Evolutionary conservation across 2,113 vertebrate species (phyloP).

Genomic region (Psittacus erithacus): DNA sequence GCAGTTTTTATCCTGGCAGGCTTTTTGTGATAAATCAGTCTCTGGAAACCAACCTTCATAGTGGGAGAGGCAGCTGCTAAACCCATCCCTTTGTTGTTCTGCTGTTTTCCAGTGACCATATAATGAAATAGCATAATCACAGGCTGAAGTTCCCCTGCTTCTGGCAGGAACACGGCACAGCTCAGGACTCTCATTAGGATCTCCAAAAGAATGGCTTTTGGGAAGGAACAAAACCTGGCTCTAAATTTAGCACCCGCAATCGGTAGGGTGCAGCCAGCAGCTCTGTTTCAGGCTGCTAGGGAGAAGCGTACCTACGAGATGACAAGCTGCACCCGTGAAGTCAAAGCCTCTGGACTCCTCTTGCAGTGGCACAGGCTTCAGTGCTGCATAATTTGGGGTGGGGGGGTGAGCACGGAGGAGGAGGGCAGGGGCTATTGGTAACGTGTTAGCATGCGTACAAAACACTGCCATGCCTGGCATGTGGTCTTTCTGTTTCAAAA

Average conservation of each 20-base stretch:
- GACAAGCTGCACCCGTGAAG: neutral
- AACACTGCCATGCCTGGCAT: neutral
- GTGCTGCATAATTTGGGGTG: neutral
- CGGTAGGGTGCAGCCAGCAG: neutral
- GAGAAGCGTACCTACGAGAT: neutral
- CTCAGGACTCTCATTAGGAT: neutral
- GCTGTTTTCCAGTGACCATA: neutral
- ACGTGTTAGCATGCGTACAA: neutral
- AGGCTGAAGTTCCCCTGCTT: neutral
- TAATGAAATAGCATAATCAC: neutral
- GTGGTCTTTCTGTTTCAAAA: neutral
- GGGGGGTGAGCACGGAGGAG: neutral
- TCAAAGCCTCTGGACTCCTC: neutral
- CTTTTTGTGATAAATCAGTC: neutral
- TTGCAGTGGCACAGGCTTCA: neutral
- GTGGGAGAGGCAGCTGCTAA: neutral
- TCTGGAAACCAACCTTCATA: neutral
- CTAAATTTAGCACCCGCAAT: neutral
- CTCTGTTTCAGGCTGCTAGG: neutral
- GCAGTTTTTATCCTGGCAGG: neutral
- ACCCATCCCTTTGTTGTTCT: neutral
- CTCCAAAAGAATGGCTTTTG: neutral
- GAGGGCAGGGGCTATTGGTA: neutral
- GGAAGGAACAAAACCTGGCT: constrained; percentile 15
- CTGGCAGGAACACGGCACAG: neutral